Evolutionary conservation across 2,113 vertebrate genomes (phyloP).

Genomic region (Daphoenositta chrysoptera): DNA sequence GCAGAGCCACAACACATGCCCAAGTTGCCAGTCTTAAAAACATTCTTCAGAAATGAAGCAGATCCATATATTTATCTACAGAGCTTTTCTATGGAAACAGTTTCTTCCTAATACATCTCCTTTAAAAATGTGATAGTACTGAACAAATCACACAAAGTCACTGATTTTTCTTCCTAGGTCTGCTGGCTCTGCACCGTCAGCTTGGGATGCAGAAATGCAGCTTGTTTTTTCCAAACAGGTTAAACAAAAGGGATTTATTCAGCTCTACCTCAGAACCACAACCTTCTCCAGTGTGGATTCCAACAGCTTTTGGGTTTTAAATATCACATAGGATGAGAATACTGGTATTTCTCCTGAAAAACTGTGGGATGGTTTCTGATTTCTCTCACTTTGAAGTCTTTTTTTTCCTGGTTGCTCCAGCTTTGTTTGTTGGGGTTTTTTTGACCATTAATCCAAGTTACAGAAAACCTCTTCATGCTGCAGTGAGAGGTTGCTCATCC

Average conservation of each 20-base stretch:
- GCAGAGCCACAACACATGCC: not conserved
- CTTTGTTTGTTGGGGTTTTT: not conserved
- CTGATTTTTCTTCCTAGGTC: not conserved
- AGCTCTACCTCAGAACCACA: not conserved
- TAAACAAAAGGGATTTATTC: not conserved
- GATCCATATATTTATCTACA: not conserved
- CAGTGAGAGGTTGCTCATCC: fast-evolving
- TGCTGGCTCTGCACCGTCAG: not conserved
- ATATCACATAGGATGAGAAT: not conserved
- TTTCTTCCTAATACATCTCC: not conserved
- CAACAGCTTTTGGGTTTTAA: not conserved
- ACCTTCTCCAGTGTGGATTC: not conserved
- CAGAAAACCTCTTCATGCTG: not conserved
- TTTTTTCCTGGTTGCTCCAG: not conserved
- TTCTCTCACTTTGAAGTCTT: not conserved
- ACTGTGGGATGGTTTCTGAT: not conserved
- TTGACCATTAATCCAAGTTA: not conserved
- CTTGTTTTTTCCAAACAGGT: not conserved
- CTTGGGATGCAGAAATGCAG: not conserved
- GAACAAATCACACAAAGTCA: not conserved
- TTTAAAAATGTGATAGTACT: not conserved
- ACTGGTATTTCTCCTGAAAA: not conserved
- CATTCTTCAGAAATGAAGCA: not conserved
- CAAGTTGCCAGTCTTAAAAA: not conserved
- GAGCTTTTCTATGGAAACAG: not conserved